A percentile compares a stretch with the other conserved stretches of the same genome.
These are phyloP conservation scores for Neostethus bicornis DNA, from an alignment of 2,797 vertebrate genomes.

Conservation along the genomic window DNA sequence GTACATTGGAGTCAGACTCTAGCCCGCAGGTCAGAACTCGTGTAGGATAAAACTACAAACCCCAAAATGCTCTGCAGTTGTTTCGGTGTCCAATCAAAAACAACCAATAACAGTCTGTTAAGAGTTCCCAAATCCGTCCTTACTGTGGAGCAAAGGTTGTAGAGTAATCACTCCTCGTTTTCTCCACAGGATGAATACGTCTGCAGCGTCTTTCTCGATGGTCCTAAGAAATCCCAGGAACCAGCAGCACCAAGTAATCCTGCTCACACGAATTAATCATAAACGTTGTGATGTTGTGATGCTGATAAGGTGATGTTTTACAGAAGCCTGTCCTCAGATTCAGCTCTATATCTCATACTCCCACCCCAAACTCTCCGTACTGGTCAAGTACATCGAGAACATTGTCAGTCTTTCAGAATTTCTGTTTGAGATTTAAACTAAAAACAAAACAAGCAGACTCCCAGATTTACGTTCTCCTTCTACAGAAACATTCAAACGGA, in stretches of 20 bases:
- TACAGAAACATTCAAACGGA: conserved; percentile 83
- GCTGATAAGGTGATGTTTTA: conserved; percentile 17
- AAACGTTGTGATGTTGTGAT: background rate
- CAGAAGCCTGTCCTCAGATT: conserved; percentile 71
- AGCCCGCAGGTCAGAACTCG: no score
- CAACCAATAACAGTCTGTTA: no score
- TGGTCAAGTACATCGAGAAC: conserved; percentile 85
- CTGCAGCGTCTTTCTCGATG: conserved; percentile 85
- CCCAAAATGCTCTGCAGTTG: no score
- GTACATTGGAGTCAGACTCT: no score
- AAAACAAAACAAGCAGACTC: background rate
- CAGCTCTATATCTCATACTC: conserved; percentile 79
- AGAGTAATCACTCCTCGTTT: no score
- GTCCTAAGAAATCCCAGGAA: conserved; percentile 55
- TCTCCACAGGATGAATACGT: conserved; percentile 86
- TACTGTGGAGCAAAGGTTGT: no score
- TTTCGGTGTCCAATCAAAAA: no score
- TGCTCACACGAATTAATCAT: background rate
- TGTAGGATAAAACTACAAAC: no score
- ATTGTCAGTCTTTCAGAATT: conserved; percentile 76
- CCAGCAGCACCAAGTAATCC: conserved; percentile 54
- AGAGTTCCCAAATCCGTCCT: no score
- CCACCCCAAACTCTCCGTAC: conserved; percentile 72
- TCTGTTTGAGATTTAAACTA: conserved; percentile 1
- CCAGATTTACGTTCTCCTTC: conserved; percentile 8